These are phyloP conservation scores for Agelaius phoeniceus DNA, from an alignment of 2,113 vertebrate genomes.

Conservation along the genomic window DNA sequence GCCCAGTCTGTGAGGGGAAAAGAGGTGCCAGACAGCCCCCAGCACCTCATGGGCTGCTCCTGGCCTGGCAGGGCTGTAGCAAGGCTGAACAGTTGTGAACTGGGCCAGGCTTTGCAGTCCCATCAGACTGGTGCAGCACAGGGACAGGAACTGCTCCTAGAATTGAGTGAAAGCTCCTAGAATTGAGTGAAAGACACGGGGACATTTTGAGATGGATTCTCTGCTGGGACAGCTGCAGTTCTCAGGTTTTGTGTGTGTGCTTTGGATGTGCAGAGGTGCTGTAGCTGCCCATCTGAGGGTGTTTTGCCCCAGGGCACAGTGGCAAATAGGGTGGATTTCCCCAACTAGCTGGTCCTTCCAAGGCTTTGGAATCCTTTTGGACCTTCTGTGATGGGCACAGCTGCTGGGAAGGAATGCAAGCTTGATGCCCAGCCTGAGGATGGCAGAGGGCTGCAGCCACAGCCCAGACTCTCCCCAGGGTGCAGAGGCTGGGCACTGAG, in stretches of 20 bases:
- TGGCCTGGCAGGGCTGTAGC: neutral
- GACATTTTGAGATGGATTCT: neutral
- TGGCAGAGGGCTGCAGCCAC: neutral
- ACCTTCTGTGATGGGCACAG: neutral
- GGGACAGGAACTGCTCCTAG: neutral
- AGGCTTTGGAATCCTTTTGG: neutral
- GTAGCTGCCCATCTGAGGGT: neutral
- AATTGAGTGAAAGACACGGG: fast-evolving
- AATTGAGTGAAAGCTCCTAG: neutral
- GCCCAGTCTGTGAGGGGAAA: constrained; percentile 23
- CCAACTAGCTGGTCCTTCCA: neutral
- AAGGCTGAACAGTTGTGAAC: neutral
- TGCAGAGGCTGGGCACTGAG: neutral
- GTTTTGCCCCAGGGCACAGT: neutral
- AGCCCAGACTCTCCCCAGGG: neutral
- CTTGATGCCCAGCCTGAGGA: neutral
- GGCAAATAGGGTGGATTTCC: neutral
- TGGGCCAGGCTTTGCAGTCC: neutral
- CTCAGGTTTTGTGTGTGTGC: neutral
- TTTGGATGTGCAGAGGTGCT: neutral
- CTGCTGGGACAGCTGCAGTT: neutral
- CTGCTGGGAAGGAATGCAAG: neutral
- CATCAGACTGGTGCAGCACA: neutral
- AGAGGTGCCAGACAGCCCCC: neutral
- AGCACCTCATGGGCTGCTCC: neutral